A percentile compares a stretch with the other conserved stretches of the same genome.
Conservation (phyloP, 2,113 vertebrate species). For the Platichthys flesus region DNA sequence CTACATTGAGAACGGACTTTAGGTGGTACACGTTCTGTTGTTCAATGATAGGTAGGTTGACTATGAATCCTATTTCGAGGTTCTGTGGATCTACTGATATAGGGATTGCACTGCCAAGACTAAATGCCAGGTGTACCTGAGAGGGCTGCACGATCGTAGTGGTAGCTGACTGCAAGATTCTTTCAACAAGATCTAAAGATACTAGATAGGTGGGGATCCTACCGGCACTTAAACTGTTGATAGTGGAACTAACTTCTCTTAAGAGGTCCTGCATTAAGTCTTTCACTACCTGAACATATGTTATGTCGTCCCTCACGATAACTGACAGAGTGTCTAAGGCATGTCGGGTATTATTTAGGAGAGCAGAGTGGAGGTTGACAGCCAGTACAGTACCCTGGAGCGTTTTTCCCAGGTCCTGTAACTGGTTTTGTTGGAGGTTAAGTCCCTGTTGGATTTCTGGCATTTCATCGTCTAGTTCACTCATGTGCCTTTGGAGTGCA, state of each 20-base stretch:
- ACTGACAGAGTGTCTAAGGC: neutral
- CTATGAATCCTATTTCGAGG: neutral
- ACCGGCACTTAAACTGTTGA: neutral
- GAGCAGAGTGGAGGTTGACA: neutral
- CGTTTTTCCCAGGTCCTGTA: neutral
- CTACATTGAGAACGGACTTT: no score
- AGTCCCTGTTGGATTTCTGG: neutral
- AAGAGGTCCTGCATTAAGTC: neutral
- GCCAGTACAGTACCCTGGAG: neutral
- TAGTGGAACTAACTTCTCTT: neutral
- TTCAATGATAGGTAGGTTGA: no score
- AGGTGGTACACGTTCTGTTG: no score
- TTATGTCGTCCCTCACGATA: neutral
- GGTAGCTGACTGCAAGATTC: neutral
- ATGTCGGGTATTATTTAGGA: neutral
- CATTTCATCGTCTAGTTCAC: neutral
- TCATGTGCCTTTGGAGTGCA: no score
- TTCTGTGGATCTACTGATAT: neutral
- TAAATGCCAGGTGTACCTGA: neutral
- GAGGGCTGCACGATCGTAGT: neutral
- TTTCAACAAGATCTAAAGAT: neutral
- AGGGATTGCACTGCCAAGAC: neutral
- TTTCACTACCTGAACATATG: neutral
- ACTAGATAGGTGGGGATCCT: neutral
- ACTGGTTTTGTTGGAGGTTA: neutral